Percentiles rank a stretch among this genome's conserved stretches.
phyloP scores from a whole-genome alignment of 2,113 vertebrate species.

The Pseudopodoces humilis region DNA sequence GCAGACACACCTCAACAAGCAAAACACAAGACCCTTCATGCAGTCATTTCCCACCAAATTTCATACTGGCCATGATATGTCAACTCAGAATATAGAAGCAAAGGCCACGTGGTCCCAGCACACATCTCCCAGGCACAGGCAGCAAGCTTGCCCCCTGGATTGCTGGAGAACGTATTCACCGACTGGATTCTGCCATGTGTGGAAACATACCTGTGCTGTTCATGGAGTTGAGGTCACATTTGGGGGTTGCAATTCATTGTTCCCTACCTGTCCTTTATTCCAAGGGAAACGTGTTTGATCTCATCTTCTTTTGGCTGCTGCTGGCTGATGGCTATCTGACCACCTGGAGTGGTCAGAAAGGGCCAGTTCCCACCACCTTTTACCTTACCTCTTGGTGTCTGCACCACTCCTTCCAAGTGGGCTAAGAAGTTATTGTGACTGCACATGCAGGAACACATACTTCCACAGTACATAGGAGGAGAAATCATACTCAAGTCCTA shows the following conservation, averaged over 20 bases:
- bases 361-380: not conserved
- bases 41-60: not conserved
- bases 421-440: accelerated
- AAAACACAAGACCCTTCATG: not conserved
- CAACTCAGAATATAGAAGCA: not conserved
- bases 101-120: not conserved
- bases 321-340: not conserved
- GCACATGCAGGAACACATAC: not conserved
- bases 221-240: not conserved
- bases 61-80: not conserved
- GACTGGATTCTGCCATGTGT: accelerated
- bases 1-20: not conserved
- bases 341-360: not conserved
- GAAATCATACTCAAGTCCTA: not conserved
- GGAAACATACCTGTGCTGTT: not conserved
- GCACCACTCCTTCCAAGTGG: not conserved
- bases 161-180: not conserved
- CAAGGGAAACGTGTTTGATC: not conserved
- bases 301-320: not conserved
- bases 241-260: not conserved
- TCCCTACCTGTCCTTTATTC: not conserved
- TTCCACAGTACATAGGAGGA: not conserved
- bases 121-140: not conserved
- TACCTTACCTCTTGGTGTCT: not conserved
- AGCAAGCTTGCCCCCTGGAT: not conserved